Base-by-base conservation (phyloP, 1,140 invertebrate genomes). In the Papilio machaon region DNA sequence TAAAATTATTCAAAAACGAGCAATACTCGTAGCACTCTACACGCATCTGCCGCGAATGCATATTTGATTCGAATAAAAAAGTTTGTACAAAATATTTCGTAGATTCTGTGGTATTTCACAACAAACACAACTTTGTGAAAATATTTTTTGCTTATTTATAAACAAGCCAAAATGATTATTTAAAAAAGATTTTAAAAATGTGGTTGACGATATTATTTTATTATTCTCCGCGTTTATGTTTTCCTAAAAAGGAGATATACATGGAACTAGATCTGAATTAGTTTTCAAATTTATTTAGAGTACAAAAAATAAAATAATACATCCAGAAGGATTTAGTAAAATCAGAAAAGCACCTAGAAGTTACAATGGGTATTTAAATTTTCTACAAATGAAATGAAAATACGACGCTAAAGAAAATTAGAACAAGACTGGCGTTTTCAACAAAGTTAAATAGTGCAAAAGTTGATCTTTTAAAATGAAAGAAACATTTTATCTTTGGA, bases 401-500 rank as follows among this genome's bases (percentile, higher is more conserved):
- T 64, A 64, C 60, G 60, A 64, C 11, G 60, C 60, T 64, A 30
- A 64, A 64, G 60, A 64, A 64, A 64, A 64, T 64, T 64, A 64
- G 30, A 64, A 30, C 23, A 64, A 64, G 60, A 30, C 60, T 64
- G 60, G 10, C 60, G 64, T 70, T 70, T 70, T 70, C 30, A 70
- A 70, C 64, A 70, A 70, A 70, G 64, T 70, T 70, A 35, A 70
- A 70, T 70, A 67, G 64, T 70, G 30, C 64, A 70, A 70, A 70
- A 70, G 64, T 70, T 70, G 64, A 70, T 35, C 64, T 70, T 70
- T 70, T 70, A 11, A 70, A 70, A 70, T 70, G 23, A 38, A 70
- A 70, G 64, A 70, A 35, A 70, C 64, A 70, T 64, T 64, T 30
- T 64, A 64, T 70, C 64, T 35, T 43, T 43, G 38, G 38, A 43